Percentiles rank a stretch among this genome's conserved stretches.
phyloP scores from a whole-genome alignment of 2,113 vertebrate genomes.

The Lichenostomus cassidix region DNA sequence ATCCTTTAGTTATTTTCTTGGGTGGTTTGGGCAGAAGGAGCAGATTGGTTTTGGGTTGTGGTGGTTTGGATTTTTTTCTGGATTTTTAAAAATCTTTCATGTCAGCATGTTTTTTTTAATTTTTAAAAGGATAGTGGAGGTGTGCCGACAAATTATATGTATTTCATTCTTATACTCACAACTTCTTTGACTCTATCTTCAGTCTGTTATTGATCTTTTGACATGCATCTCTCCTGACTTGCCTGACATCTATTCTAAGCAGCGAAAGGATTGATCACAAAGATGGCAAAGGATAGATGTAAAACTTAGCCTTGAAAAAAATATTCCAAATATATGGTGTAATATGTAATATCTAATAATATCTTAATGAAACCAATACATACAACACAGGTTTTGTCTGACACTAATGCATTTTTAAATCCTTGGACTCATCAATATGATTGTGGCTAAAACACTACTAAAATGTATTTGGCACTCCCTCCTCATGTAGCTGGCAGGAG shows the following conservation, averaged over 20 bases:
- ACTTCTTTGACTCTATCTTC: neutral
- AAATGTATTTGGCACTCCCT: slow-evolving; percentile 7
- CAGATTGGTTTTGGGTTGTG: neutral
- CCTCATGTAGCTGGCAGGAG: neutral
- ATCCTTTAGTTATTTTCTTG: neutral
- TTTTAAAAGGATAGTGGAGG: neutral
- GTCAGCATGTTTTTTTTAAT: neutral
- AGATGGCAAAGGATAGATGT: neutral
- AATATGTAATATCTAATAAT: neutral
- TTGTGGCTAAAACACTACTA: neutral
- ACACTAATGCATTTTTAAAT: neutral
- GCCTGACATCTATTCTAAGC: neutral
- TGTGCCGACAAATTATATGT: neutral
- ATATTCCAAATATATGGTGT: neutral
- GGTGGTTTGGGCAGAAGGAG: neutral
- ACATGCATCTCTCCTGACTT: neutral
- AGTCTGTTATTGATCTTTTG: slow-evolving; percentile 1
- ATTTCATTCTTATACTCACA: neutral
- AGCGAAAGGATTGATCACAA: slow-evolving; percentile 13
- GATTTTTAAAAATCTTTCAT: neutral
- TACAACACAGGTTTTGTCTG: neutral
- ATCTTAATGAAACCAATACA: neutral
- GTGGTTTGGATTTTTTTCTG: neutral
- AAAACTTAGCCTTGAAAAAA: neutral
- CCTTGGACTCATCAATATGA: neutral